Conservation (phyloP, 2,888 invertebrate species). For the Rotaria sp. region DNA sequence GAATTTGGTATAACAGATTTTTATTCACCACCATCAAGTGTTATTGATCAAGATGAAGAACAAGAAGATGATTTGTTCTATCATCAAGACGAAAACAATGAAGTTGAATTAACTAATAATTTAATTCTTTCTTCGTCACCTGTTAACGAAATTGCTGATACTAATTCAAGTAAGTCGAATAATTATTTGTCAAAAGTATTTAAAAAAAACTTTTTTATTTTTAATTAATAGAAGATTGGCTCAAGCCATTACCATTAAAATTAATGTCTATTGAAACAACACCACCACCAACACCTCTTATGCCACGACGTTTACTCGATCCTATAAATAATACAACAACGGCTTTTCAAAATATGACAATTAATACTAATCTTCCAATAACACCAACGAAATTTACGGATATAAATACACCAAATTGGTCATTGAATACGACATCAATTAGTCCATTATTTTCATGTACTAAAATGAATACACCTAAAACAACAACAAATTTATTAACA, state of each 20-base stretch:
- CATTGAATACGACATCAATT: not conserved
- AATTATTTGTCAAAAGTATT: not conserved
- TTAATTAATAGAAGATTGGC: not conserved
- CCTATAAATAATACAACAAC: not conserved
- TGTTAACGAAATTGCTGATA: not conserved
- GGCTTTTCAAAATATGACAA: not conserved
- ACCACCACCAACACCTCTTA: not conserved
- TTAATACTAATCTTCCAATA: not conserved
- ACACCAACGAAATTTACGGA: not conserved
- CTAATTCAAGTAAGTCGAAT: not conserved
- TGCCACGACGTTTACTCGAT: not conserved
- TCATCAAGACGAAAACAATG: not conserved
- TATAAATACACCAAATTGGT: not conserved
- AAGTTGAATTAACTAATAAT: not conserved
- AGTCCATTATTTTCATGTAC: not conserved
- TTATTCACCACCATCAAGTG: not conserved
- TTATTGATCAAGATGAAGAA: not conserved
- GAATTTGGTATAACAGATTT: not conserved
- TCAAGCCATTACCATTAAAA: not conserved
- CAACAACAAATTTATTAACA: not conserved
- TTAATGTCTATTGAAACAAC: not conserved
- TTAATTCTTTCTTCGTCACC: not conserved
- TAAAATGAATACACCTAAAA: not conserved
- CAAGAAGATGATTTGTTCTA: conserved; percentile 2
- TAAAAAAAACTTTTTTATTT: not conserved